Evolutionary conservation across 1,140 invertebrate species (phyloP).

Genomic region (Calliopsis andreniformis): DNA sequence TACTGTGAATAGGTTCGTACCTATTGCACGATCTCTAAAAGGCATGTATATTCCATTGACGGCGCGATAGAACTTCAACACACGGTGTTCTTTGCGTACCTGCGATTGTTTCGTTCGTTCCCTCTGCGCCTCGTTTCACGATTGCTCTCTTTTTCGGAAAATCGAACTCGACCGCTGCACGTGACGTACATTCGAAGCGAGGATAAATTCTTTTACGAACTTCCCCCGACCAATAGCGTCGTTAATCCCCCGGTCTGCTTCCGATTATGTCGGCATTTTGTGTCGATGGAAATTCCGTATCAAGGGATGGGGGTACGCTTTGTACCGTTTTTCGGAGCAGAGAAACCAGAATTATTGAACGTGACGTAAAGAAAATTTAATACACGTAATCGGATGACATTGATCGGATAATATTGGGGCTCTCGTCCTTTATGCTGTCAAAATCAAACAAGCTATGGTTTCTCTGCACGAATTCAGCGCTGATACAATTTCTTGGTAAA

Average conservation of each 20-base stretch:
- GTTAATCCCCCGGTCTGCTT: slow-evolving; percentile 63
- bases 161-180: slow-evolving; percentile 60
- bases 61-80: neutral
- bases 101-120: slow-evolving; percentile 29
- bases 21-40: neutral
- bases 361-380: slow-evolving; percentile 14
- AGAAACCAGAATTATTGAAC: slow-evolving; percentile 38
- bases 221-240: slow-evolving; percentile 45
- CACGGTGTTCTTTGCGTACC: neutral
- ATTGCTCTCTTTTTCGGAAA: slow-evolving; percentile 39
- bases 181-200: slow-evolving; percentile 64
- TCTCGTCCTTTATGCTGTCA: no score
- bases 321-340: neutral
- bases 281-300: slow-evolving; percentile 53
- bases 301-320: no score
- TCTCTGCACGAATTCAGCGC: no score
- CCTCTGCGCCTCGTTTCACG: slow-evolving; percentile 9
- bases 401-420: slow-evolving; percentile 1
- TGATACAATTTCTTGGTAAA: no score
- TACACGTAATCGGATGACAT: slow-evolving; percentile 24
- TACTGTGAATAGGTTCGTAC: neutral
- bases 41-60: neutral
- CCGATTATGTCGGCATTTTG: slow-evolving; percentile 61
- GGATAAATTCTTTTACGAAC: slow-evolving; percentile 67
- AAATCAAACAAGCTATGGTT: no score